These are phyloP conservation scores for Matsumyia berberina DNA, from an alignment of 2,888 invertebrate species.

Conservation along the genomic window DNA sequence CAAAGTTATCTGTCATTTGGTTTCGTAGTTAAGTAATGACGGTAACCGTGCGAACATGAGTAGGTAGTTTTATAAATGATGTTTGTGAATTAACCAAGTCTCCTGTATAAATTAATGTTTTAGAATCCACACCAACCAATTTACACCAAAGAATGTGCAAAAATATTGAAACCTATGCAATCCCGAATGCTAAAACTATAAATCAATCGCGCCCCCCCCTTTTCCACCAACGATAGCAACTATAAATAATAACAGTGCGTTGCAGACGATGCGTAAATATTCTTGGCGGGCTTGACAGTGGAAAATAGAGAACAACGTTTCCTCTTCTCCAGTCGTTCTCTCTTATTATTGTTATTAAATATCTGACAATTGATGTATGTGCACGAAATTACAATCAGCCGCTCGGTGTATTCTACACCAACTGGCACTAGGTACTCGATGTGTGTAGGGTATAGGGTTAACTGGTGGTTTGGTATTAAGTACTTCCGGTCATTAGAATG, in stretches of 20 bases:
- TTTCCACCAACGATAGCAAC: constrained; percentile 14
- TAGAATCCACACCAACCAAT: too few relatives aligned
- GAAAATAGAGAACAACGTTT: constrained; percentile 13
- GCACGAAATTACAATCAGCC: constrained; percentile 48
- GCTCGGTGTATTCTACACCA: neutral
- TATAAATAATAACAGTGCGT: constrained; percentile 18
- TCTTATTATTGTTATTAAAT: constrained; percentile 38
- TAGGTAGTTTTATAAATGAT: too few relatives aligned
- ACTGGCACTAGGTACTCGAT: neutral
- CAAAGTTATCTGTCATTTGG: too few relatives aligned
- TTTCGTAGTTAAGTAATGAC: too few relatives aligned
- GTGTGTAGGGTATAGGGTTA: neutral
- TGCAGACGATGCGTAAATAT: constrained; percentile 2
- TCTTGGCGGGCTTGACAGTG: neutral
- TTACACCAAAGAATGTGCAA: neutral
- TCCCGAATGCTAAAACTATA: constrained; percentile 19
- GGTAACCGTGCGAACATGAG: too few relatives aligned
- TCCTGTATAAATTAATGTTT: too few relatives aligned
- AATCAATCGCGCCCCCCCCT: constrained; percentile 10
- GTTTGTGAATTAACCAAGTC: too few relatives aligned
- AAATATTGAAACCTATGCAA: constrained; percentile 5
- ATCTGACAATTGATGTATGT: constrained; percentile 41
- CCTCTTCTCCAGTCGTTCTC: constrained; percentile 10
- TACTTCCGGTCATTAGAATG: constrained; percentile 41
- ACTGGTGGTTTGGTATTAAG: neutral